Conservation (phyloP, 2,888 invertebrate species). For the Ecliptopera silaceata region DNA sequence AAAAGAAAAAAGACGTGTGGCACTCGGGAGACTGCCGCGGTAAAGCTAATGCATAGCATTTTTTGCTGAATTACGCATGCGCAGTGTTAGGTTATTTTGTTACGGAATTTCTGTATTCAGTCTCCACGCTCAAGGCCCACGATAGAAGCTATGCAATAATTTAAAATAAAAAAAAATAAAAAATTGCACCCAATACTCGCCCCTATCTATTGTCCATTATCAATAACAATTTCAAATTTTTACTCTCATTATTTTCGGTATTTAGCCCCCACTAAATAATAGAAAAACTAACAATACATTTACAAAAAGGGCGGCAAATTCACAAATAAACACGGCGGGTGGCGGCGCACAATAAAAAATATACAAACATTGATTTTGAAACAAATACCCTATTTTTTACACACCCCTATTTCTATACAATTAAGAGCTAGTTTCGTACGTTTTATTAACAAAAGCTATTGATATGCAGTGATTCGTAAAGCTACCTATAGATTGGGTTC, state of each 20-base stretch:
- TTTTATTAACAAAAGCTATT: conserved; percentile 26
- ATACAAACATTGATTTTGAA: conserved; percentile 34
- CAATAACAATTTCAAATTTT: conserved; percentile 49
- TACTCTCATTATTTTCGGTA: conserved; percentile 56
- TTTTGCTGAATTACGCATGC: too few relatives aligned
- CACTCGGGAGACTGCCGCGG: too few relatives aligned
- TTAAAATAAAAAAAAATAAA: background rate
- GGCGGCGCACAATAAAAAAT: conserved; percentile 37
- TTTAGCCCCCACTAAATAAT: conserved; percentile 49
- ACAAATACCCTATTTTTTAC: conserved; percentile 25
- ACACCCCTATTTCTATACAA: background rate
- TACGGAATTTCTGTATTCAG: too few relatives aligned
- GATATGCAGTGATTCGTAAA: conserved; percentile 30
- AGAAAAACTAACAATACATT: conserved; percentile 42
- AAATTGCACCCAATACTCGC: conserved; percentile 4
- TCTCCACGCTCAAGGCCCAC: too few relatives aligned
- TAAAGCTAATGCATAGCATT: too few relatives aligned
- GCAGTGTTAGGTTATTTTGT: too few relatives aligned
- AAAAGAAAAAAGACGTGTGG: too few relatives aligned
- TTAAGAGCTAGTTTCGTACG: conserved; percentile 11
- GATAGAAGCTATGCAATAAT: too few relatives aligned
- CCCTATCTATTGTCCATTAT: conserved; percentile 3
- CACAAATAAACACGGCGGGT: conserved; percentile 57
- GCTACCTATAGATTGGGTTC: conserved; percentile 31
- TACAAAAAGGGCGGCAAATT: conserved; percentile 43